Percentiles rank a stretch among this genome's conserved stretches.
phyloP scores from a whole-genome alignment of 2,797 vertebrate genomes.

The Ataeniobius toweri region DNA sequence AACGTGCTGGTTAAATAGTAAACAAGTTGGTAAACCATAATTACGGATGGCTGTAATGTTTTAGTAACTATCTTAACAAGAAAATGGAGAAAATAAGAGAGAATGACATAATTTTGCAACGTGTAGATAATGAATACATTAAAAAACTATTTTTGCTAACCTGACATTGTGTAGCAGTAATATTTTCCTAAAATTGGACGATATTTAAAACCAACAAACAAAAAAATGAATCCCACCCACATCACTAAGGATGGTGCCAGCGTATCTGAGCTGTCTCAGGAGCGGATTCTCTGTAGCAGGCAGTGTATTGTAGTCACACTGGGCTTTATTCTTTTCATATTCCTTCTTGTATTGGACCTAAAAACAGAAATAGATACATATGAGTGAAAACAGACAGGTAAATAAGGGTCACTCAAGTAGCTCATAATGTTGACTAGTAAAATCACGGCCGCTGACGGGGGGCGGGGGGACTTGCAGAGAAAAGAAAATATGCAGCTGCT shows the following conservation, averaged over 20 bases:
- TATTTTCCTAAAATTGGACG: not conserved
- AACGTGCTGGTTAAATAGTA: not conserved
- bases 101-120: not conserved
- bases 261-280: slow-evolving; percentile 88
- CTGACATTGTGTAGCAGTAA: too few relatives aligned
- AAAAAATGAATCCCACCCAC: slow-evolving; percentile 76
- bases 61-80: not conserved
- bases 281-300: slow-evolving; percentile 95
- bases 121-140: not conserved
- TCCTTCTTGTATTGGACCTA: slow-evolving; percentile 94
- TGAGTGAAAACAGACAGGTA: slow-evolving; percentile 16
- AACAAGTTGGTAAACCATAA: not conserved
- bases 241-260: slow-evolving; percentile 90
- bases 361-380: slow-evolving; percentile 39
- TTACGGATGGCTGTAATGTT: not conserved
- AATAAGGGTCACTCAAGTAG: slow-evolving; percentile 9
- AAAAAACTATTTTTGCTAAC: not conserved
- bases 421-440: not conserved
- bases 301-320: slow-evolving; percentile 92
- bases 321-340: slow-evolving; percentile 90
- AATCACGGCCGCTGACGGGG: too few relatives aligned
- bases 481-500: too few relatives aligned
- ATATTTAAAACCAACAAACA: not conserved
- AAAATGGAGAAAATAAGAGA: not conserved
- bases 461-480: too few relatives aligned